These are phyloP conservation scores for Serrognathus titanus DNA, from an alignment of 2,888 invertebrate genomes.

Conservation along the genomic window DNA sequence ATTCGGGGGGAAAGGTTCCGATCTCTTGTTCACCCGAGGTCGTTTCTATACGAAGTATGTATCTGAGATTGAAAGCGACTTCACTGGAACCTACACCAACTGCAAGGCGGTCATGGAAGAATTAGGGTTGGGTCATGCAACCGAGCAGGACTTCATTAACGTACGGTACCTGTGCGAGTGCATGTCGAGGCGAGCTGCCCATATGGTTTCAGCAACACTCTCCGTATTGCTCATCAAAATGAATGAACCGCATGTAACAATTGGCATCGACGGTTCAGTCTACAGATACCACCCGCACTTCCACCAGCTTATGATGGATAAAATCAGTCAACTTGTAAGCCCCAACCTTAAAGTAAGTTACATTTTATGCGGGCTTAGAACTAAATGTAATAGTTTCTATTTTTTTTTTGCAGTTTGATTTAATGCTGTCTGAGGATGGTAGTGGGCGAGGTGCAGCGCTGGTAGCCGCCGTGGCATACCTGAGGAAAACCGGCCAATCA, in stretches of 20 bases:
- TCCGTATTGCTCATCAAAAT: slow-evolving; percentile 90
- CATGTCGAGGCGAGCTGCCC: slow-evolving; percentile 89
- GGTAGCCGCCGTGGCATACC: slow-evolving; percentile 87
- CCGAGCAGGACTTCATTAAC: slow-evolving; percentile 86
- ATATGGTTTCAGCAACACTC: slow-evolving; percentile 86
- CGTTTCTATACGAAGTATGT: slow-evolving; percentile 96
- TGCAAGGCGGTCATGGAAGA: slow-evolving; percentile 81
- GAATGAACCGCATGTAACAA: slow-evolving; percentile 79
- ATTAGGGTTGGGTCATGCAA: slow-evolving; percentile 78
- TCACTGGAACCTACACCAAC: slow-evolving; percentile 73
- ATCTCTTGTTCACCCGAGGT: slow-evolving; percentile 71
- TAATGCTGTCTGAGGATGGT: slow-evolving; percentile 95
- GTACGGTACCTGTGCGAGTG: slow-evolving; percentile 90
- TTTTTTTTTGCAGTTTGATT: slow-evolving; percentile 67
- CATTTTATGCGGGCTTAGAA: neutral
- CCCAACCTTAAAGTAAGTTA: slow-evolving; percentile 67
- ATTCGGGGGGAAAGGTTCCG: slow-evolving; percentile 81
- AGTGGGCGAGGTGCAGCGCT: slow-evolving; percentile 95
- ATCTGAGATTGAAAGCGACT: slow-evolving; percentile 93
- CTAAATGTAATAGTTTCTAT: neutral
- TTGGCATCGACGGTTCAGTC: slow-evolving; percentile 95
- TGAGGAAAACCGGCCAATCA: neutral
- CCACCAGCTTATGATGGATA: slow-evolving; percentile 90
- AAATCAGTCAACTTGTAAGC: slow-evolving; percentile 72
- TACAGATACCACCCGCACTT: slow-evolving; percentile 97